A percentile compares a stretch with the other conserved stretches of the same genome.
These are phyloP conservation scores for Mormyrops attenuatus DNA, from an alignment of 2,797 vertebrate species.

Conservation along the genomic window DNA sequence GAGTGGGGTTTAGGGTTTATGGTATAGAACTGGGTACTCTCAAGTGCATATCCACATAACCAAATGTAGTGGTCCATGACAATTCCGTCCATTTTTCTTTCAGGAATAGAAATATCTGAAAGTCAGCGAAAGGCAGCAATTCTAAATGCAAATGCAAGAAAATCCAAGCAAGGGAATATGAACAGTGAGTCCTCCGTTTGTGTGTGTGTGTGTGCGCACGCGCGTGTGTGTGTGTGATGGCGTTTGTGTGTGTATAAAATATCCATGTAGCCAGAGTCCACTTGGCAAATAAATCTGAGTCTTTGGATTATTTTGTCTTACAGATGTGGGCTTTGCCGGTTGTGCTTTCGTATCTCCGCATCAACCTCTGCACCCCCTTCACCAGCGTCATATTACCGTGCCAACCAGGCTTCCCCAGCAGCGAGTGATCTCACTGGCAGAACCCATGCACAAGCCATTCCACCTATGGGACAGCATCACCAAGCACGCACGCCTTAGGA, in stretches of 20 bases:
- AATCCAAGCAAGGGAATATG: conserved; percentile 82
- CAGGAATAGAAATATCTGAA: conserved; percentile 94
- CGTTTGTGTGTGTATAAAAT: background rate
- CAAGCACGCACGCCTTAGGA: conserved; percentile 81
- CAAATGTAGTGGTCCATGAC: background rate
- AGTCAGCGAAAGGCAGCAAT: conserved; percentile 89
- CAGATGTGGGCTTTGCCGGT: conserved; percentile 69
- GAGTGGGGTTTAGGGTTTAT: background rate
- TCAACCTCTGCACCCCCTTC: conserved; percentile 81
- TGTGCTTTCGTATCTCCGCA: conserved; percentile 70
- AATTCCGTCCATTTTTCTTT: conserved; percentile 28
- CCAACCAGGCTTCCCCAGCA: conserved; percentile 92
- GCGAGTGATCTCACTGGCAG: conserved; percentile 89
- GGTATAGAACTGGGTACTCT: background rate
- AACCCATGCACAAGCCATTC: conserved; percentile 85
- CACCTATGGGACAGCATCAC: conserved; percentile 85
- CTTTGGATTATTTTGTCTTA: conserved; percentile 20
- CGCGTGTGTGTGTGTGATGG: background rate
- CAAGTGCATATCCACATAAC: background rate
- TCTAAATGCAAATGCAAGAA: conserved; percentile 72
- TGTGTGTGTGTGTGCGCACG: background rate
- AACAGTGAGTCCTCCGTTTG: conserved; percentile 66
- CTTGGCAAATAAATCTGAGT: background rate
- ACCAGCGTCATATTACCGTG: conserved; percentile 91
- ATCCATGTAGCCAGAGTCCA: conserved; percentile 71